Base-by-base conservation (phyloP, 2,888 invertebrate species). In the Catocala sponsa region DNA sequence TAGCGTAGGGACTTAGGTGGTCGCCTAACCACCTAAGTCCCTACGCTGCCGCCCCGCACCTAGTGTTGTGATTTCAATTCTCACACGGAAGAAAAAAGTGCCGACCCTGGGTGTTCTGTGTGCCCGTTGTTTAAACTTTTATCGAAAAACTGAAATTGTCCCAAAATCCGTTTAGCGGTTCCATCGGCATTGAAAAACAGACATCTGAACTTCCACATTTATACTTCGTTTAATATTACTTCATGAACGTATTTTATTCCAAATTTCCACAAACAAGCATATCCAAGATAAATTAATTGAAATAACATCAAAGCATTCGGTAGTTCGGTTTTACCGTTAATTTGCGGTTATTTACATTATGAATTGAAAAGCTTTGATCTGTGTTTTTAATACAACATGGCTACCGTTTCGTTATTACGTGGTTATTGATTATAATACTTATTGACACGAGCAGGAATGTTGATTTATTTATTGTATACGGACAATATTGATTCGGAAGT, bases 401-500 rank as follows among this genome's bases (percentile, higher is more conserved):
- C 25, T 49, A 42, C 41, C 15, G 43, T 7, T 33, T 43, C 41
- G 15, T 33, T 50, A 13, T 2, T 11, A 35, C 49, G 38, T 38
- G 35, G 25, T 38, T 38, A 38, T 7, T 38, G 42, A 58, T 44
- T n/a, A 11, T 9, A 43, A 35, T 1, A 1, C 0, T 1, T 11
- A 59, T 35, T 55, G 52, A 41, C 33, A 46, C 55, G 46, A 25
- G 10, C 25, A 44, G 44, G 38, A 60, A 55, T 50, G 10, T 55
- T 32, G 50, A 50, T 56, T 56, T 10, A 12, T 61, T 52, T 33
- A 51, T 55, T 55, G 55, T 58, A 25, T 25, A 51, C 15, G 50
- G 55, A 48, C 10, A 42, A 25, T 65, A 35, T 73, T 72, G 65
- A 58, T 69, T 77, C 75, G 73, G 76, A 77, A 77, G 65, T 70